phyloP scores from a whole-genome alignment of 92 coral and sea anemone genomes.

The Heteractis magnifica region DNA sequence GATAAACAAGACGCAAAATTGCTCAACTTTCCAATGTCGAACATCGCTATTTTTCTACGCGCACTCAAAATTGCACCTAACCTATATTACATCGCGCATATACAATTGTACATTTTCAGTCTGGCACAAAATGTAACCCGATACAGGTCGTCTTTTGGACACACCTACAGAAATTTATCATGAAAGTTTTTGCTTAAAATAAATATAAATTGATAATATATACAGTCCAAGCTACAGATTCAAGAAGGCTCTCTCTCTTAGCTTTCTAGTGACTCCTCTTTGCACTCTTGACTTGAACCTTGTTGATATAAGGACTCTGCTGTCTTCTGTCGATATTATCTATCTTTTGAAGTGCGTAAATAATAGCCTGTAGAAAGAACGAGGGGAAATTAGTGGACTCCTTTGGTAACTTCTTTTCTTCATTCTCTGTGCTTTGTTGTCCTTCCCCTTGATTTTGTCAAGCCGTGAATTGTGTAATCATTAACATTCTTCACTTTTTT shows the following conservation, averaged over 20 bases:
- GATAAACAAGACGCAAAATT: no score
- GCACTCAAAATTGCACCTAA: no score
- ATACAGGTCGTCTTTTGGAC: no score
- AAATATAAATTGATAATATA: no score
- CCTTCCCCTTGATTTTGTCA: background rate
- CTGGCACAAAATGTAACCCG: no score
- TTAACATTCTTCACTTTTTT: no score
- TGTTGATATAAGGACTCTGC: conserved; percentile 57
- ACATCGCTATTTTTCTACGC: no score
- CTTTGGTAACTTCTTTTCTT: background rate
- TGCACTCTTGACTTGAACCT: conserved; percentile 37
- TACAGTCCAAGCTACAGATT: background rate
- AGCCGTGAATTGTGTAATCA: background rate
- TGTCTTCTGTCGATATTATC: conserved; percentile 45
- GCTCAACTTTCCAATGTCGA: no score
- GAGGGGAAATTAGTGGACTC: background rate
- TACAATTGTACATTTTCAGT: no score
- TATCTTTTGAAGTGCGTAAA: conserved; percentile 54
- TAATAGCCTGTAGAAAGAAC: conserved; percentile 61
- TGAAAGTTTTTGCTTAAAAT: no score
- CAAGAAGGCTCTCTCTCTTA: conserved; percentile 17
- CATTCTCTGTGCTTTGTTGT: background rate
- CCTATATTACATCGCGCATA: no score
- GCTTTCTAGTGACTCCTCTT: conserved; percentile 20
- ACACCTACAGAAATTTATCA: no score